Percentiles rank a stretch among this genome's conserved stretches.
phyloP scores from a whole-genome alignment of 2,797 vertebrate species.

The Microctenopoma stevenorrisi region DNA sequence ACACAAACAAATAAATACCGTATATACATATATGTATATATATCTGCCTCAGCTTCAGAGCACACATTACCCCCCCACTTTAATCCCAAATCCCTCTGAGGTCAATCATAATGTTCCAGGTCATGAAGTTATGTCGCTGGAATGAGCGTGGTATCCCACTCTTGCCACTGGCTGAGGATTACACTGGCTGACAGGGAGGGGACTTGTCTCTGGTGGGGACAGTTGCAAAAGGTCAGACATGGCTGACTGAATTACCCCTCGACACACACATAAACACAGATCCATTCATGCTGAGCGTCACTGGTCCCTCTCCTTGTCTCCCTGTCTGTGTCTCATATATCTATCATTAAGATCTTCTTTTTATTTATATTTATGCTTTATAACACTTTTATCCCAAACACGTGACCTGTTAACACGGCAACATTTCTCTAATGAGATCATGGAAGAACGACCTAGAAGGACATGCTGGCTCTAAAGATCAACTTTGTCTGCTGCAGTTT shows the following conservation, averaged over 20 bases:
- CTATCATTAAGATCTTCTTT: neutral
- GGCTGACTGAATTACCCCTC: conserved; percentile 40
- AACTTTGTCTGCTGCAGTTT: too few species aligned
- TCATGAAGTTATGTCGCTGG: conserved; percentile 50
- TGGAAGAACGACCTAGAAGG: too few species aligned
- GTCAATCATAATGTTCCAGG: conserved; percentile 70
- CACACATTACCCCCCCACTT: conserved; percentile 36
- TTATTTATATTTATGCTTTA: too few species aligned
- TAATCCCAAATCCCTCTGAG: conserved; percentile 54
- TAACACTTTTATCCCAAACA: too few species aligned
- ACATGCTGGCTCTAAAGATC: too few species aligned
- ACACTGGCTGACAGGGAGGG: conserved; percentile 57
- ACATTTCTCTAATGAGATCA: too few species aligned
- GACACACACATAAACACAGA: conserved; percentile 24
- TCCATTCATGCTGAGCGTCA: neutral
- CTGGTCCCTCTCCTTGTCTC: neutral
- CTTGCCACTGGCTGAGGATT: conserved; percentile 60
- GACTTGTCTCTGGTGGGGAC: conserved; percentile 47
- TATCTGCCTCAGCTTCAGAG: conserved; percentile 4
- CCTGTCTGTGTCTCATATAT: neutral
- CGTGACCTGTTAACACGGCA: too few species aligned
- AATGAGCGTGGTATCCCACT: conserved; percentile 15
- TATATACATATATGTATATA: conserved; percentile 15
- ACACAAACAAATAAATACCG: conserved; percentile 13
- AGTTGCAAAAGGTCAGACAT: conserved; percentile 50